Base-by-base conservation (phyloP, 1,140 invertebrate species). In the Aphelinus certus region DNA sequence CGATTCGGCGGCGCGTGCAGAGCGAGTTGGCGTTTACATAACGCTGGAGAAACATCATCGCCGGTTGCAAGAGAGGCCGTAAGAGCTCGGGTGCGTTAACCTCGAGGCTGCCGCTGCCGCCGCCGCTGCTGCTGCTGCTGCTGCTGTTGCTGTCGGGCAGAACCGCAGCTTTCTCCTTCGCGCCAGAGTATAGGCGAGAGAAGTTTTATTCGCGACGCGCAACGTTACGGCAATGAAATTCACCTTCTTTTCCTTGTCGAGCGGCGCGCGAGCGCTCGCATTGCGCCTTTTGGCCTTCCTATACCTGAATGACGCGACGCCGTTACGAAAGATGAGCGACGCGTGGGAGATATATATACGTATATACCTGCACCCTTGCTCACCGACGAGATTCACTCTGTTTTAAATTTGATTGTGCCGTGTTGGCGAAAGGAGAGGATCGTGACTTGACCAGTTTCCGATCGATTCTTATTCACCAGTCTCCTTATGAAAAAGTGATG, bases 11-110 rank as follows among this genome's bases (percentile, higher is more conserved):
- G 26, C 26, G 26, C 26, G 26, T 26, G 26, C 26, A 53, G 55
- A 49, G 26, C 48, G 64, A 73, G 73, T 78, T 62, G 76, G 71
- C 78, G 80, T 85, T 86, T 86, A 84, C 84, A 84, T 85, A 86
- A 86, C 81, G 79, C 74, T 81, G 4, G 51, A 83, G 84, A 84
- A 86, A 85, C 83, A 84, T 84, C 84, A 84, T 86, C 84, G 84
- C 84, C 81, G 82, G 81, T 80, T 79, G 78, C 81, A 26, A 26
- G 26, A 26, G 26, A 26, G 26, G 26, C 26, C 26, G 26, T 26
- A 26, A 26, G 26, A 26, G 26, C 26, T 26, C 26, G 79, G 79
- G 84, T 85, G 79, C 84, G 74, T 85, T 85, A 81, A 86, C 84
- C 84, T 75, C 81, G 77, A 62, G 79, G 71, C 81, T 26, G 26